These are phyloP conservation scores for Gnathonemus echidnorhynchus DNA, from an alignment of 2,113 vertebrate genomes.

Conservation along the genomic window DNA sequence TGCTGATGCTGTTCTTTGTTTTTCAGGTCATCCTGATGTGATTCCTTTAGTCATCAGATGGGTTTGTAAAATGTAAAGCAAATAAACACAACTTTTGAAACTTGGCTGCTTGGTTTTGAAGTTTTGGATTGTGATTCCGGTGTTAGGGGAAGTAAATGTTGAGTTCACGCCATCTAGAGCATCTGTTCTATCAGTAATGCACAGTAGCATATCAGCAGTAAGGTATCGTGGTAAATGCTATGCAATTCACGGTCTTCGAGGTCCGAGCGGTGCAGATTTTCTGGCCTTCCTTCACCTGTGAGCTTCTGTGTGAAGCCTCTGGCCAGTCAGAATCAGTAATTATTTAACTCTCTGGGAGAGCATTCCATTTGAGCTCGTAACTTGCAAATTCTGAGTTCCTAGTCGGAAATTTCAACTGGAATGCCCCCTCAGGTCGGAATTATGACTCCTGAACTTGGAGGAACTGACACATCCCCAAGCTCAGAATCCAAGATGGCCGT, in stretches of 20 bases:
- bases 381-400: no score
- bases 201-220: not conserved
- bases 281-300: not conserved
- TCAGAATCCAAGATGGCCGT: no score
- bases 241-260: not conserved
- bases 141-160: not conserved
- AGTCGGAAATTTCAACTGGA: no score
- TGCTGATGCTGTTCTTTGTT: not conserved
- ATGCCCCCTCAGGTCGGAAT: no score
- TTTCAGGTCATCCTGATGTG: slow-evolving; percentile 40
- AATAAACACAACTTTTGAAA: slow-evolving; percentile 43
- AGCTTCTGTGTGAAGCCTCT: not conserved
- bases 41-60: slow-evolving; percentile 34
- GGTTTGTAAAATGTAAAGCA: slow-evolving; percentile 47
- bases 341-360: not conserved
- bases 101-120: slow-evolving; percentile 3
- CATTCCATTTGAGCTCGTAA: no score
- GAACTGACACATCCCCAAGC: no score
- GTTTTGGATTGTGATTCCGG: not conserved
- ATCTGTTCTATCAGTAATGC: not conserved
- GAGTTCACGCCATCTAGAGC: not conserved
- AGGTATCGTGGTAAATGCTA: not conserved
- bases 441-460: no score
- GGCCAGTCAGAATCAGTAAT: not conserved
- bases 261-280: not conserved